phyloP scores from a whole-genome alignment of 1,140 invertebrate species.

The Colletes latitarsis region DNA sequence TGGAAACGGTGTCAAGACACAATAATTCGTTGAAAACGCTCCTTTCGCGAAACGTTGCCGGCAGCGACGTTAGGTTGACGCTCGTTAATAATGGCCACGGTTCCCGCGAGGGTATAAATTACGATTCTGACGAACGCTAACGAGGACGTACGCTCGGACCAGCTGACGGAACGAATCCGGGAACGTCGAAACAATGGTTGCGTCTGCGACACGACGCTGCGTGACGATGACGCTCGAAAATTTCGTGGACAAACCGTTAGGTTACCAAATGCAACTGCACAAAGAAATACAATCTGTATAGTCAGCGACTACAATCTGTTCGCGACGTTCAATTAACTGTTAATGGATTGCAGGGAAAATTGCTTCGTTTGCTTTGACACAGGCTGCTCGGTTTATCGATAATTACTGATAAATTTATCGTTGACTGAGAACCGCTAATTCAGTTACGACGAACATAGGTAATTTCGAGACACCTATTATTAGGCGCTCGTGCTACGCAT shows the following conservation, averaged over 20 bases:
- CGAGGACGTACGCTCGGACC: background rate
- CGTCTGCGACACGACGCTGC: background rate
- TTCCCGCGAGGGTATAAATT: conserved; percentile 70
- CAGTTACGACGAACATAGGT: background rate
- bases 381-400: background rate
- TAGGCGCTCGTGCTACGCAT: background rate
- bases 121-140: conserved; percentile 69
- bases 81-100: conserved; percentile 71
- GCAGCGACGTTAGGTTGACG: conserved; percentile 52
- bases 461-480: background rate
- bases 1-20: conserved; percentile 3
- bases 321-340: background rate
- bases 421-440: background rate
- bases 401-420: background rate
- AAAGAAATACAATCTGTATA: too few species aligned
- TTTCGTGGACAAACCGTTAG: background rate
- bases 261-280: background rate
- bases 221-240: background rate
- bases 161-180: background rate
- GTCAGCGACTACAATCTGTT: background rate
- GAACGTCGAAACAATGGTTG: background rate
- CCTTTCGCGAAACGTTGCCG: conserved; percentile 30
- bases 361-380: background rate
- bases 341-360: background rate
- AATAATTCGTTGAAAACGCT: conserved; percentile 56